phyloP scores from a whole-genome alignment of 2,888 invertebrate genomes.

The Smittia aterrima region DNA sequence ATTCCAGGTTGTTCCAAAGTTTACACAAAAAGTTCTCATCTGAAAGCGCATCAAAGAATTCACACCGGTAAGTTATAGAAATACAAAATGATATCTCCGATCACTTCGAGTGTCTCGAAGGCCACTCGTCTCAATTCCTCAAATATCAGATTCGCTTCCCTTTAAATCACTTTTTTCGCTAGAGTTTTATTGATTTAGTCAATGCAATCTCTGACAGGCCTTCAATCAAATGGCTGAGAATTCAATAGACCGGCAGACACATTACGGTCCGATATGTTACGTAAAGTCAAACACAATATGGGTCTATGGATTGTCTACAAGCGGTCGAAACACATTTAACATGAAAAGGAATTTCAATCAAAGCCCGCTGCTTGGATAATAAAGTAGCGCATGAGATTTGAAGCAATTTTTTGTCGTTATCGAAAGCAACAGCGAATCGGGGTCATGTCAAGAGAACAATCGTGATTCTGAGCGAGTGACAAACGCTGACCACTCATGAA shows the following conservation, averaged over 20 bases:
- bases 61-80: conserved; percentile 77
- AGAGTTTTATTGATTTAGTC: conserved; percentile 7
- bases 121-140: not conserved
- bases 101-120: not conserved
- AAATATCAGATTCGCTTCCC: not conserved
- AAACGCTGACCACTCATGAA: not conserved
- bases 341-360: not conserved
- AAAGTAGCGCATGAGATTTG: not conserved
- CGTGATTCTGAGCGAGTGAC: not conserved
- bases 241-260: not conserved
- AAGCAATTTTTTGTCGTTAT: not conserved
- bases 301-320: not conserved
- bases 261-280: not conserved
- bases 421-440: not conserved
- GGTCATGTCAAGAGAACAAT: conserved; percentile 1
- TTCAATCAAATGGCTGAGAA: not conserved
- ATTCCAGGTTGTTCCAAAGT: conserved; percentile 88
- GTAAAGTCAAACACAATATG: not conserved
- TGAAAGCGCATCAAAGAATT: conserved; percentile 96
- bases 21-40: conserved; percentile 96
- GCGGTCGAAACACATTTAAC: not conserved
- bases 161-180: not conserved
- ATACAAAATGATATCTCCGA: not conserved
- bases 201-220: conserved; percentile 15
- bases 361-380: not conserved